These are phyloP conservation scores for Lobophora halterata DNA, from an alignment of 2,888 invertebrate species.

Conservation along the genomic window DNA sequence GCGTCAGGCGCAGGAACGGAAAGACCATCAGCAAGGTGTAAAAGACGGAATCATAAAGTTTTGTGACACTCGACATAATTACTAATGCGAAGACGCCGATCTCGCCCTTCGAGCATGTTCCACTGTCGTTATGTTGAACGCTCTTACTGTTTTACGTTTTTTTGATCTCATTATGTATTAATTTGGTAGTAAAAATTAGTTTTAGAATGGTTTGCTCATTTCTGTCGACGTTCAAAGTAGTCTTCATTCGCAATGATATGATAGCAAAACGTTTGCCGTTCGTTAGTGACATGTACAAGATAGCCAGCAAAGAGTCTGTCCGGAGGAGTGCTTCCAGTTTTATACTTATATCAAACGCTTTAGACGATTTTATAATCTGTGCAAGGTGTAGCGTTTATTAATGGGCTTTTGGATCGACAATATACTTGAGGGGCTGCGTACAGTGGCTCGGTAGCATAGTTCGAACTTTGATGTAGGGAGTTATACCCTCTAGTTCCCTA, in stretches of 20 bases:
- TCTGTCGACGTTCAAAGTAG: constrained; percentile 7
- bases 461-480: constrained; percentile 29
- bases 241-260: constrained; percentile 18
- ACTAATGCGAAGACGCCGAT: constrained; percentile 28
- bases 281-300: constrained; percentile 35
- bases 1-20: constrained; percentile 63
- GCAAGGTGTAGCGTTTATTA: constrained; percentile 48
- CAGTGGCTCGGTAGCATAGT: constrained; percentile 30
- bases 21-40: constrained; percentile 72
- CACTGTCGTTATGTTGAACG: constrained; percentile 24
- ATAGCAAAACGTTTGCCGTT: constrained; percentile 11
- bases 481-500: constrained; percentile 33
- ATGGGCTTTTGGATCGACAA: constrained; percentile 65
- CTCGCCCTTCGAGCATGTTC: constrained; percentile 18
- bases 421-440: constrained; percentile 48
- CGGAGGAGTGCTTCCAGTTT: constrained; percentile 79
- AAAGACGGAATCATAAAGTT: constrained; percentile 30
- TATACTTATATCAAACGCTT: constrained; percentile 68
- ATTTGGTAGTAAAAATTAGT: constrained; percentile 39
- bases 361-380: constrained; percentile 66
- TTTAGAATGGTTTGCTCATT: constrained; percentile 35
- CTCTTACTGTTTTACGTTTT: constrained; percentile 22
- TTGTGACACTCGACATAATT: constrained; percentile 32
- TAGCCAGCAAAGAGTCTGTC: constrained; percentile 77
- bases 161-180: constrained; percentile 21